Percentiles rank a stretch among this genome's conserved stretches.
Evolutionary conservation across 2,888 invertebrate genomes (phyloP).

Genomic region (Dasysyrphus tricinctus): DNA sequence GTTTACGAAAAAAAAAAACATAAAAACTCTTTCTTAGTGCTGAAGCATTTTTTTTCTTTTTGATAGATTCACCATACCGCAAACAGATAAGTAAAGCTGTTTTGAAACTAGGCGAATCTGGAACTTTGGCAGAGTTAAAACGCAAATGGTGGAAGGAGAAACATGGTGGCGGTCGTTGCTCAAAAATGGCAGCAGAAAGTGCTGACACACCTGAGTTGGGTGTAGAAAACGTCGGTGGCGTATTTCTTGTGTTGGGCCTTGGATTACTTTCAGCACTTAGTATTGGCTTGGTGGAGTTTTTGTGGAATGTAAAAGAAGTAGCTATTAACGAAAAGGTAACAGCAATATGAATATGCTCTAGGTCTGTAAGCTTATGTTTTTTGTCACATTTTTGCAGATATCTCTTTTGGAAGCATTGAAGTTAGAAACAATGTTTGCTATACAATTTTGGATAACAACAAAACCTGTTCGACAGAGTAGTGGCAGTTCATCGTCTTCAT

Average conservation of each 20-base stretch:
- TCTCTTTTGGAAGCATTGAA: conserved; percentile 88
- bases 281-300: conserved; percentile 92
- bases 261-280: conserved; percentile 89
- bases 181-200: conserved; percentile 76
- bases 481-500: conserved; percentile 77
- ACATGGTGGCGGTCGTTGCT: conserved; percentile 83
- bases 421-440: conserved; percentile 88
- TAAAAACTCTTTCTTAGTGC: background rate
- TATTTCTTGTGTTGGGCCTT: conserved; percentile 92
- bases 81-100: conserved; percentile 94
- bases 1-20: conserved; percentile 79
- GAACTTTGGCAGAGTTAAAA: conserved; percentile 91
- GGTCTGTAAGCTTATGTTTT: background rate
- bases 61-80: conserved; percentile 89
- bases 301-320: conserved; percentile 92
- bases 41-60: no score
- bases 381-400: conserved; percentile 84
- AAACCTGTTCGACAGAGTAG: conserved; percentile 86
- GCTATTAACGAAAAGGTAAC: conserved; percentile 90
- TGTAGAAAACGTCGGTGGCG: conserved; percentile 92
- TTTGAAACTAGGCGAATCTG: conserved; percentile 94
- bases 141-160: conserved; percentile 95
- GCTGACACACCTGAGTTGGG: conserved; percentile 82
- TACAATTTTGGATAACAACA: conserved; percentile 89
- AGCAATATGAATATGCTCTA: no score